A percentile compares a stretch with the other conserved stretches of the same genome.
These are phyloP conservation scores for Columba guinea DNA, from an alignment of 2,797 vertebrate genomes.

Conservation along the genomic window DNA sequence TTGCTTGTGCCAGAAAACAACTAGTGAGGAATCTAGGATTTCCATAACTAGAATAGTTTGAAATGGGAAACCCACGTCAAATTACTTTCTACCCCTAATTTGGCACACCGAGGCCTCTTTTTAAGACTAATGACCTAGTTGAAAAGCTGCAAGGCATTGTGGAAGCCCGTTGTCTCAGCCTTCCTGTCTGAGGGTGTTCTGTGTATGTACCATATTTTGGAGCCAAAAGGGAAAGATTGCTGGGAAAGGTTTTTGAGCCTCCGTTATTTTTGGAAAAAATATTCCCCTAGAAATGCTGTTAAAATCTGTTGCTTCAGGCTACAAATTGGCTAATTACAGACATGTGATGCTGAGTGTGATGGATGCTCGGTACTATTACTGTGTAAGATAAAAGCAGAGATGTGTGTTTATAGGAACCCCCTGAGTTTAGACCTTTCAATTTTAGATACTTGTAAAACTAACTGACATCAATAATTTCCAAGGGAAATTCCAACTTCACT, in stretches of 20 bases:
- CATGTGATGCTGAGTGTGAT: background rate
- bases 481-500: background rate
- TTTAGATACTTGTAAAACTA: background rate
- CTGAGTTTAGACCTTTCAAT: background rate
- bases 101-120: background rate
- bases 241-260: background rate
- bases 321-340: background rate
- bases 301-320: background rate
- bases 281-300: background rate
- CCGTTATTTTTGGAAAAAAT: background rate
- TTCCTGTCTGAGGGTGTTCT: background rate
- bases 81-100: background rate
- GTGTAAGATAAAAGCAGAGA: background rate
- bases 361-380: background rate
- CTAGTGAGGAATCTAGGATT: fast-evolving
- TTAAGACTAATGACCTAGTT: background rate
- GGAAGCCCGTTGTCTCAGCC: background rate
- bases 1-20: background rate
- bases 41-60: background rate
- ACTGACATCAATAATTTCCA: background rate
- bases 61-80: background rate
- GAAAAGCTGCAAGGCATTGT: background rate
- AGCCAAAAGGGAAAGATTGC: background rate
- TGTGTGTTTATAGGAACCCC: background rate
- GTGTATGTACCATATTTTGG: background rate